Conservation (phyloP, 2,113 vertebrate species). For the Malurus cyaneus region DNA sequence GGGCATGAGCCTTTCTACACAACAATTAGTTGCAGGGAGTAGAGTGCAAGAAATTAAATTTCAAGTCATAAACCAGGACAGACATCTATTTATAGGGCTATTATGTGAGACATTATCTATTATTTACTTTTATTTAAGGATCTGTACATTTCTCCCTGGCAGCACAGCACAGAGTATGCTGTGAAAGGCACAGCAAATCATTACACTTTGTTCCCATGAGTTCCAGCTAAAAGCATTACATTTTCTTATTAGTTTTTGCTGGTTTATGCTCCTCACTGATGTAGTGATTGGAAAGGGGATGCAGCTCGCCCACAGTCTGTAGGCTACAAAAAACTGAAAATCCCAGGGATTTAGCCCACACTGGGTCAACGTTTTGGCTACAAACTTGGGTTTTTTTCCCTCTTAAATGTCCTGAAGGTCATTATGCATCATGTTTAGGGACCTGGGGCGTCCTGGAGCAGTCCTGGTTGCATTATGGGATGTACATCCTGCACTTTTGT, state of each 20-base stretch:
- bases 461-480: fast-evolving
- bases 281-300: background rate
- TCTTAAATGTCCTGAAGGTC: background rate
- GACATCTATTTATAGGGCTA: background rate
- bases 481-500: background rate
- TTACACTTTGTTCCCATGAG: background rate
- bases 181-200: background rate
- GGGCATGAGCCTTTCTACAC: background rate
- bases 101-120: background rate
- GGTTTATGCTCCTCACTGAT: background rate
- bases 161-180: background rate
- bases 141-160: background rate
- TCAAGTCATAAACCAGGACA: slow-evolving; percentile 2
- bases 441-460: background rate
- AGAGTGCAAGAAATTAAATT: slow-evolving; percentile 23
- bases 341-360: background rate
- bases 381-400: background rate
- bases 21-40: background rate
- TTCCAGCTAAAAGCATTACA: background rate
- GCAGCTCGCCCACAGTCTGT: background rate
- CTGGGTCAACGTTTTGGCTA: background rate
- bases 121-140: slow-evolving; percentile 34
- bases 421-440: background rate
- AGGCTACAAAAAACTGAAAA: background rate
- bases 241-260: background rate